Percentiles rank a stretch among this genome's conserved stretches.
Evolutionary conservation across 2,797 vertebrate genomes (phyloP).

Genomic region (Pseudochirops corinnae): DNA sequence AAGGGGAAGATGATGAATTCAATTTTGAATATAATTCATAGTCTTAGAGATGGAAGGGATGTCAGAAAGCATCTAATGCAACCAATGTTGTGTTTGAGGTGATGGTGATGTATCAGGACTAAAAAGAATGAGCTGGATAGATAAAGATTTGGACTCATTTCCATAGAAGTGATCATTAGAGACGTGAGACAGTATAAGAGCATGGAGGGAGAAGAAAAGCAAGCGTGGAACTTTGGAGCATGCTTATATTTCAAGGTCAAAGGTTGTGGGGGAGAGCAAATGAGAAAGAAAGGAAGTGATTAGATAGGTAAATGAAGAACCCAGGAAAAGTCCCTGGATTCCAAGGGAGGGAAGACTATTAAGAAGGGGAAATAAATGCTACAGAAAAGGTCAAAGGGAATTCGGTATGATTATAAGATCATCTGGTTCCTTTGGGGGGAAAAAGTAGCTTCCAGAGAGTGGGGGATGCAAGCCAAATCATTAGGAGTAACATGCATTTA

Average conservation of each 20-base stretch:
- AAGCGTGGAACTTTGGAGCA: neutral
- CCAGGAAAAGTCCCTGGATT: neutral
- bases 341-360: neutral
- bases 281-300: neutral
- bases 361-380: neutral
- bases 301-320: neutral
- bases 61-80: neutral
- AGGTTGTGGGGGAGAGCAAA: neutral
- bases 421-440: neutral
- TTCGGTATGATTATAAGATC: neutral
- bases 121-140: neutral
- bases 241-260: neutral
- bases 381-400: neutral
- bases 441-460: neutral
- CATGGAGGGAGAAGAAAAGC: neutral
- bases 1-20: neutral
- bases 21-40: neutral
- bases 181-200: neutral
- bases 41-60: neutral
- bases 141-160: neutral
- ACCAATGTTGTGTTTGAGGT: neutral
- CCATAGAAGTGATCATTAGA: neutral
- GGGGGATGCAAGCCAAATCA: neutral
- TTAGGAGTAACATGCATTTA: neutral
- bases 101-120: neutral